phyloP scores from a whole-genome alignment of 2,113 vertebrate genomes.

The Tylochromis polylepis region DNA sequence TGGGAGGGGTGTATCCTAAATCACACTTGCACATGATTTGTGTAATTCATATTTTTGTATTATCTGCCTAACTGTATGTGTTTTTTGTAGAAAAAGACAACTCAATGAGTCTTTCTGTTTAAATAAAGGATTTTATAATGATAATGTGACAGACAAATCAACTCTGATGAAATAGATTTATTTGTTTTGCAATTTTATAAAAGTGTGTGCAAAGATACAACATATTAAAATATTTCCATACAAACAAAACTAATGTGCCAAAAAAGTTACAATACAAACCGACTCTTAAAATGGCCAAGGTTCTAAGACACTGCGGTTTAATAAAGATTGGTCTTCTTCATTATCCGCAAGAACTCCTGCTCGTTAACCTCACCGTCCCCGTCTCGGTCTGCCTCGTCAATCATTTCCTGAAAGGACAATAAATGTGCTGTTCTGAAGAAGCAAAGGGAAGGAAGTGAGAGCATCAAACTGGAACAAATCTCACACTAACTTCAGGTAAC shows the following conservation, averaged over 20 bases:
- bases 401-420: conserved; percentile 84
- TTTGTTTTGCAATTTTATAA: conserved; percentile 53
- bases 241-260: conserved; percentile 2
- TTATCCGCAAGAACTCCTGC: conserved; percentile 91
- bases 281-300: not conserved
- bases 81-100: not conserved
- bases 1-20: not conserved
- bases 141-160: not conserved
- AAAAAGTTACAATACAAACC: not conserved
- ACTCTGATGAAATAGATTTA: conserved; percentile 48
- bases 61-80: not conserved
- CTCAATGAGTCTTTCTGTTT: not conserved
- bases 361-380: conserved; percentile 90
- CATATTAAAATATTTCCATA: conserved; percentile 43
- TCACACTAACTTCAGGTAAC: not conserved
- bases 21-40: not conserved
- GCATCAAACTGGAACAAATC: not conserved
- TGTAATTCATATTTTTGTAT: not conserved
- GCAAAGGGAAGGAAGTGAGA: not conserved
- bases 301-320: conserved; percentile 42
- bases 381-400: conserved; percentile 89
- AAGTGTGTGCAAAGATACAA: conserved; percentile 25
- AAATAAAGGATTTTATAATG: not conserved
- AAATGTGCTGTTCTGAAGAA: not conserved
- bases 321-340: conserved; percentile 92